Base-by-base conservation (phyloP, 2,797 vertebrate species). In the Sparidentex hasta region DNA sequence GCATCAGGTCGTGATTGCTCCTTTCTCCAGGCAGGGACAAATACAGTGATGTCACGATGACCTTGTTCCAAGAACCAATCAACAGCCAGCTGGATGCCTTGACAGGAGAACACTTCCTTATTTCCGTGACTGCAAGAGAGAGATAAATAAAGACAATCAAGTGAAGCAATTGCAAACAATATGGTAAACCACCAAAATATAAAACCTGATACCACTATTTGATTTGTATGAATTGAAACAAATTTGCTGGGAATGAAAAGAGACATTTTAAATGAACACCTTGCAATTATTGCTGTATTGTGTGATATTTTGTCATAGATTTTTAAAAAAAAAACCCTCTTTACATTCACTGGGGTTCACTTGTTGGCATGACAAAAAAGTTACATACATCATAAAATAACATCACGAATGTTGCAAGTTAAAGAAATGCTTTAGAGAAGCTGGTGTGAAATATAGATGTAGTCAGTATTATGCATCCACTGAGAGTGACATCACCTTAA, bases 51-150 rank as follows among this genome's bases (percentile, higher is more conserved):
- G 87, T 98, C 96, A 86, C 96, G 95, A 87, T 98, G 98, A 76
- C 97, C 97, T 90, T 95, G 96, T 83, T 97, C 97, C 94, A 97
- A 93, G 93, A 99, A 98, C 98, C 98, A 99, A 78, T 97, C 97
- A 80, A 99, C 97, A 11, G 98, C 97, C 91, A 99, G 83, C 90
- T 97, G 97, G 90, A 99, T 99, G 86, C 98, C 98, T 91, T 97
- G 97, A 90, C 98, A 99, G 83, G 98, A 99, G 94, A 99, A 99
- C 4, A 97, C 97, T 93, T 99, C 98, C 94, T 98, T 99, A 92
- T 99, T 99, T 85, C 98, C 98, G 0, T 98, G 98, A 94, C 98
- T 99, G 93, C 84, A 95, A 94, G 52, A 75, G 46, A 85, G 67
- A 57, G 18, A 50, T 18, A 41, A 59, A 23, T 33, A 33, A 16